phyloP scores from a whole-genome alignment of 1,140 invertebrate species.

The Phortica variegata region DNA sequence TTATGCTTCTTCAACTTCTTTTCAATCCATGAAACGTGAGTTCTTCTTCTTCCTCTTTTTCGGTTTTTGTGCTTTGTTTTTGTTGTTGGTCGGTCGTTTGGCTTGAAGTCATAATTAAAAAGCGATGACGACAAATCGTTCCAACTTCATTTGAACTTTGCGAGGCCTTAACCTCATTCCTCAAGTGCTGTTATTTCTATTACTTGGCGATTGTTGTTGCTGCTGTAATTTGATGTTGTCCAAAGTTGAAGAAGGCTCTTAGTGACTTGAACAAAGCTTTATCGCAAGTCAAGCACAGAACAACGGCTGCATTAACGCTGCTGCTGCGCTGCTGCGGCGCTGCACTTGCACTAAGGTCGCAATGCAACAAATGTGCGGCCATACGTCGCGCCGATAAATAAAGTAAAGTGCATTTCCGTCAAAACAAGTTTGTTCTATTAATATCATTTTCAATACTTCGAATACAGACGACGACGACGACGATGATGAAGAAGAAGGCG shows the following conservation, averaged over 20 bases:
- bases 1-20: too few species aligned
- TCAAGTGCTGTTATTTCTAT: background rate
- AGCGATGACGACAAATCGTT: constrained; percentile 53
- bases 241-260: too few species aligned
- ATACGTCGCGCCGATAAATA: constrained; percentile 31
- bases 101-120: too few species aligned
- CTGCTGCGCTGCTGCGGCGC: too few species aligned
- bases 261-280: too few species aligned
- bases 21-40: too few species aligned
- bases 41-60: too few species aligned
- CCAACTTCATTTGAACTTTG: constrained; percentile 54
- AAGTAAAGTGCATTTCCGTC: constrained; percentile 54
- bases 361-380: constrained; percentile 18
- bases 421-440: constrained; percentile 55
- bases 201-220: too few species aligned
- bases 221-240: constrained; percentile 25
- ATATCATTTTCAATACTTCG: constrained; percentile 51
- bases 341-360: constrained; percentile 23
- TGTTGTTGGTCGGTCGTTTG: constrained; percentile 28
- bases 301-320: too few species aligned
- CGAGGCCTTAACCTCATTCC: constrained; percentile 10
- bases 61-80: constrained; percentile 44
- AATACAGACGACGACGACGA: constrained; percentile 41
- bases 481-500: too few species aligned
- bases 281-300: too few species aligned